Percentiles rank a stretch among this genome's conserved stretches.
phyloP scores from a whole-genome alignment of 2,888 invertebrate species.

The Archaeoteleia sp. region DNA sequence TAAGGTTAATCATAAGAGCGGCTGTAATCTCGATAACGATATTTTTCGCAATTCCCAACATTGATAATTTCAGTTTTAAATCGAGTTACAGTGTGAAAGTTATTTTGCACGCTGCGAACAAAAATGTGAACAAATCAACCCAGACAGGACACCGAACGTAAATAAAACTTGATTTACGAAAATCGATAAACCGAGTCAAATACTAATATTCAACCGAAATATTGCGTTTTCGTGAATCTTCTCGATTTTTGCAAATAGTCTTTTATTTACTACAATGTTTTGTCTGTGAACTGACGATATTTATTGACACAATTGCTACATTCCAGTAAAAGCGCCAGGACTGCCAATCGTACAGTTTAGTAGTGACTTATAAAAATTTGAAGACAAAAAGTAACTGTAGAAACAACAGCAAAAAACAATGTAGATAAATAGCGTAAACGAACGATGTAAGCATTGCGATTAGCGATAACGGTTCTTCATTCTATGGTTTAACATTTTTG shows the following conservation, averaged over 20 bases:
- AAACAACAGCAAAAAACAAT: conserved; percentile 38
- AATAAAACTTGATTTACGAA: conserved; percentile 40
- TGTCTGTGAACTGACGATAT: conserved; percentile 9
- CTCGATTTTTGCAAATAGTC: no score
- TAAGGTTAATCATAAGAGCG: not conserved
- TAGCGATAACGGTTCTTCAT: conserved; percentile 20
- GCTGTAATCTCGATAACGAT: not conserved
- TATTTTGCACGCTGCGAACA: conserved; percentile 53
- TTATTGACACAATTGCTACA: conserved; percentile 59
- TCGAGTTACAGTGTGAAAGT: conserved; percentile 48
- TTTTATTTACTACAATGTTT: conserved; percentile 27
- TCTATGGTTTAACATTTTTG: conserved; percentile 11
- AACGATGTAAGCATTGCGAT: conserved; percentile 50
- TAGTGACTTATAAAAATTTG: conserved; percentile 49
- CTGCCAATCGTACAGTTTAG: conserved; percentile 62
- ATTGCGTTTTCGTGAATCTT: no score
- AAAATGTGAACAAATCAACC: conserved; percentile 28
- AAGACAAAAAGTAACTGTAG: conserved; percentile 29
- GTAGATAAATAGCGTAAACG: conserved; percentile 55
- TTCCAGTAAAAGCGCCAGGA: conserved; percentile 66
- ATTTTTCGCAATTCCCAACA: conserved; percentile 15
- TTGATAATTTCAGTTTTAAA: conserved; percentile 56
- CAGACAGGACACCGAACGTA: conserved; percentile 23
- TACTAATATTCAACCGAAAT: conserved; percentile 23
- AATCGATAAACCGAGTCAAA: conserved; percentile 32